phyloP scores from a whole-genome alignment of 2,797 vertebrate species.

The Pangasius sanitwongsei region DNA sequence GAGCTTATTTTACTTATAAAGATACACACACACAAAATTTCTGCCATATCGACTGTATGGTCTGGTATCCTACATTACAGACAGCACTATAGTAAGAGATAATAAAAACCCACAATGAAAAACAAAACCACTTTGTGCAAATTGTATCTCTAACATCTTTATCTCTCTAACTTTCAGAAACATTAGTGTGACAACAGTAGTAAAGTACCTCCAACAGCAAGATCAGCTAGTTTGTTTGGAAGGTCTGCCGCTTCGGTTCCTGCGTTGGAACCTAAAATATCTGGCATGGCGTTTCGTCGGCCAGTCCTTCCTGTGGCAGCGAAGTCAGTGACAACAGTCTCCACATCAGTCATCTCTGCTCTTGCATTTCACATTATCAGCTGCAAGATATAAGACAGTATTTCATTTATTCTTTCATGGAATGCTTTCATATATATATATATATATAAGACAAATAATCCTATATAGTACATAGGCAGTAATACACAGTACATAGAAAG shows the following conservation, averaged over 20 bases:
- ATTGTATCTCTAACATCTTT: neutral
- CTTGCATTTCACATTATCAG: constrained; percentile 82
- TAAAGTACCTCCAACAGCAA: constrained; percentile 77
- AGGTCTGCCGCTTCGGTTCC: constrained; percentile 74
- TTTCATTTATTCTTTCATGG: neutral
- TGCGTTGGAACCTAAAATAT: constrained; percentile 78
- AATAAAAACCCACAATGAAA: neutral
- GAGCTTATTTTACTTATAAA: too few species aligned
- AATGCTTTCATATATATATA: neutral
- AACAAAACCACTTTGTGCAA: neutral
- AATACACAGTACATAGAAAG: neutral
- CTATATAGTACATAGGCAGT: neutral
- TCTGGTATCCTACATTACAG: neutral
- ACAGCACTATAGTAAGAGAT: neutral
- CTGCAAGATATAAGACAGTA: constrained; percentile 61
- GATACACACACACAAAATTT: too few species aligned
- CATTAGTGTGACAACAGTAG: neutral
- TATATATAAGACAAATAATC: too few species aligned
- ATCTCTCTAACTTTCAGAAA: neutral
- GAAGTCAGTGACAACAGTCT: constrained; percentile 81
- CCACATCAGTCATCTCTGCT: constrained; percentile 87
- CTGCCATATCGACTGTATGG: neutral
- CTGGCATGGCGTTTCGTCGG: constrained; percentile 84
- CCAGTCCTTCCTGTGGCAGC: constrained; percentile 82
- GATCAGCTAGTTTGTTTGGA: constrained; percentile 78